Evolutionary conservation across 2,113 vertebrate species (phyloP), one percentile per base, ranked within the genome.

Genomic region (Ginglymostoma cirratum): DNA sequence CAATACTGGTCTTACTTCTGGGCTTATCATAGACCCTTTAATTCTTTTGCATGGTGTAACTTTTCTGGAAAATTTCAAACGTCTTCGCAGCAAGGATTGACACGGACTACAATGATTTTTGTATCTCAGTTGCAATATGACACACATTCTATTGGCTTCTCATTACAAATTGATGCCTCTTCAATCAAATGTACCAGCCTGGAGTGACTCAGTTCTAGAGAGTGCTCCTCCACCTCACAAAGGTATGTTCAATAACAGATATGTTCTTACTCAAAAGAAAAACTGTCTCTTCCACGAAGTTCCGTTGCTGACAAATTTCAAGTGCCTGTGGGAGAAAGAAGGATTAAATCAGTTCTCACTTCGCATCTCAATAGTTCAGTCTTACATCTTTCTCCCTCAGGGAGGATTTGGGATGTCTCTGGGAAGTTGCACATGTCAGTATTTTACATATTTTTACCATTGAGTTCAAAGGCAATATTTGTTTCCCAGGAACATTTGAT

Each of bases 301-400:
- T 98, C 96, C 99, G 99, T 97, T 99, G 98, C 95, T 99, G 99
- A 97, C 99, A 99, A 96, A 99, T 98, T 97, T 99, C 99, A 96
- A 99, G 98, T 97, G 99, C 99, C 99, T 99, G 97, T 94, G 96
- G 96, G 21, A 69, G n/a, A 87, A 66, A 52, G 45, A 96, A 90
- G 15, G 34, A 66, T n/a, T 8, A 61, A 38, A 38, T 65, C 61
- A 90, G 55, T 67, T 67, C 19, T 38, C 55, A 67, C 8, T 38
- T 38, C n/a, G 6, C 89, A 2, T 66, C n/a, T 66, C 38, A 93
- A 23, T 66, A 23, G 6, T 67, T 61, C 5, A 38, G 34, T 66
- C 15, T 19, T 66, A 66, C 19, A 34, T 2, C 34, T 80, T 83
- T 45, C 24, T 10, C n/a, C 89, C 34, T 38, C 15, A 19, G 19